A percentile compares a stretch with the other conserved stretches of the same genome.
Conservation (phyloP, 2,888 invertebrate genomes). For the Drosophila limbata region DNA sequence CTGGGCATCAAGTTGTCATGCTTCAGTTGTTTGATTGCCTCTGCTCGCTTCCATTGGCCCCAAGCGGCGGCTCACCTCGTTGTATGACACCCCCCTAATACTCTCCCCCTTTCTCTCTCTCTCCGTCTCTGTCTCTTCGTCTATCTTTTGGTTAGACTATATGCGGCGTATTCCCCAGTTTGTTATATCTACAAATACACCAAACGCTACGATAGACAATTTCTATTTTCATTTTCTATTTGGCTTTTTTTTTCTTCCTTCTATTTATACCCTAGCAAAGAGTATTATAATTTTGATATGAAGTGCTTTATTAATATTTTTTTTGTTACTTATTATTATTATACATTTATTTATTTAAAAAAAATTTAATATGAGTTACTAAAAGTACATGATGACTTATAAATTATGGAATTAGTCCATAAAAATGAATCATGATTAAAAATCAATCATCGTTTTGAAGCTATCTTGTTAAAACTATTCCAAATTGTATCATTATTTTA, state of each 20-base stretch:
- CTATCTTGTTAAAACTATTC: too few relatives aligned
- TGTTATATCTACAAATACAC: conserved; percentile 47
- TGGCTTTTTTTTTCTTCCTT: conserved; percentile 38
- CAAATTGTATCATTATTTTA: too few relatives aligned
- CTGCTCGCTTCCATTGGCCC: conserved; percentile 72
- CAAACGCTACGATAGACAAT: conserved; percentile 60
- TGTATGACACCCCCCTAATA: conserved; percentile 12
- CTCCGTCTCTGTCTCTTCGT: neutral
- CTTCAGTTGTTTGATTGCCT: conserved; percentile 80
- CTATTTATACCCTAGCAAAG: neutral
- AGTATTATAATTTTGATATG: neutral
- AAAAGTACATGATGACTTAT: too few relatives aligned
- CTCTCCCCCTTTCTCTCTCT: neutral
- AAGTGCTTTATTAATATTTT: too few relatives aligned
- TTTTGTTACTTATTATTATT: too few relatives aligned
- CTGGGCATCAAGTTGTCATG: conserved; percentile 80
- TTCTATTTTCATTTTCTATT: conserved; percentile 76
- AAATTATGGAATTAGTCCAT: too few relatives aligned
- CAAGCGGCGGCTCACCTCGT: conserved; percentile 61
- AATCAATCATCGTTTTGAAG: too few relatives aligned
- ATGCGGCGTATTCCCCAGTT: conserved; percentile 67
- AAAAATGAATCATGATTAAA: too few relatives aligned
- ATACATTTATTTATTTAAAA: too few relatives aligned
- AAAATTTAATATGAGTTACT: too few relatives aligned
- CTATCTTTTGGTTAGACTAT: conserved; percentile 38